These are phyloP conservation scores for Tipula vernalis DNA, from an alignment of 2,888 invertebrate species.

Conservation along the genomic window DNA sequence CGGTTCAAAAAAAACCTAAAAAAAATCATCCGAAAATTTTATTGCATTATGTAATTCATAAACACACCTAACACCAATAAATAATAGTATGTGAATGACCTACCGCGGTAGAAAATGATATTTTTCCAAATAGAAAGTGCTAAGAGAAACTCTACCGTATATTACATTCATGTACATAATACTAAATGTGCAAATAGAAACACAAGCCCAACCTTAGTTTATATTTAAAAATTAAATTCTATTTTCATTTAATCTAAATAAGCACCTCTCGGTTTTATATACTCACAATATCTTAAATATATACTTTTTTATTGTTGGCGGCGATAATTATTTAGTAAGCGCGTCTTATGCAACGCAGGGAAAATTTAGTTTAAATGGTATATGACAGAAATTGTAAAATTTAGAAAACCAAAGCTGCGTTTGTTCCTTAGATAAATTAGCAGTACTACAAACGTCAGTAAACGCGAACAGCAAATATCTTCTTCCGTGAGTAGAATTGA, in stretches of 20 bases:
- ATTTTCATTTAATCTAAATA: neutral
- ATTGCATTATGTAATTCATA: neutral
- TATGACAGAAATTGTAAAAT: no score
- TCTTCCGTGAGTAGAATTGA: no score
- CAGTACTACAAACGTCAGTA: no score
- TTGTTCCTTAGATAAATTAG: no score
- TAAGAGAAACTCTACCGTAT: neutral
- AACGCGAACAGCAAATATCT: no score
- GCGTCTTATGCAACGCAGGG: neutral
- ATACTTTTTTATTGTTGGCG: neutral
- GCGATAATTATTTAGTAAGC: neutral
- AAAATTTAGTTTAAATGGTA: neutral
- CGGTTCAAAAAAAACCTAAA: neutral
- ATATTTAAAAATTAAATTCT: neutral
- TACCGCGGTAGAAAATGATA: neutral
- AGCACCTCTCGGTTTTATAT: neutral
- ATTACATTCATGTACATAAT: neutral
- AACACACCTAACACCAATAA: neutral
- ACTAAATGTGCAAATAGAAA: neutral
- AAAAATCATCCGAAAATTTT: neutral
- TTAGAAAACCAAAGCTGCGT: no score
- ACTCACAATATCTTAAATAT: neutral
- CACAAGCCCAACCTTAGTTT: neutral
- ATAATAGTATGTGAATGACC: neutral
- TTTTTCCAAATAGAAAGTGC: neutral